Conservation (phyloP, 1,140 invertebrate species). For the Tenebrio molitor region DNA sequence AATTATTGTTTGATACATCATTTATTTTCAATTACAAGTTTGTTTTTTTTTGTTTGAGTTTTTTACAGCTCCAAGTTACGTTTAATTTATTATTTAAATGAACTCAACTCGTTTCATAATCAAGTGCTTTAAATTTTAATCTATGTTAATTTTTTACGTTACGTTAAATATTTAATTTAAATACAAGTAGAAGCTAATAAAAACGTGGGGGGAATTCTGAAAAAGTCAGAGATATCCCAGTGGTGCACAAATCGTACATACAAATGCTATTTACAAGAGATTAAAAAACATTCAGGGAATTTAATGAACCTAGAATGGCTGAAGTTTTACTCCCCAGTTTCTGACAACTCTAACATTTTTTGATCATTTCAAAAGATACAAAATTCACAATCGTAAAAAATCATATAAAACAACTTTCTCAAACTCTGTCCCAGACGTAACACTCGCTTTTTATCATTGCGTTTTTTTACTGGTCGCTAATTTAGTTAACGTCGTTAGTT, state of each 20-base stretch:
- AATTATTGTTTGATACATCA: no score
- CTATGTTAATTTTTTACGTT: not conserved
- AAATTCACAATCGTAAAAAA: no score
- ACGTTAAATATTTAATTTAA: conserved; percentile 24
- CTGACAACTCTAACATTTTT: not conserved
- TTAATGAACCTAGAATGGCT: not conserved
- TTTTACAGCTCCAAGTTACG: no score
- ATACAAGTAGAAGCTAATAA: conserved; percentile 8
- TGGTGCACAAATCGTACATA: conserved; percentile 9
- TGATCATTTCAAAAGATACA: conserved; percentile 7
- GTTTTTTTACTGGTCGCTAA: no score
- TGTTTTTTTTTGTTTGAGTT: no score
- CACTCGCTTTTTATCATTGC: no score
- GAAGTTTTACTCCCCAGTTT: conserved; percentile 5
- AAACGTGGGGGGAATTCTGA: conserved; percentile 12
- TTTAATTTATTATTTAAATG: not conserved
- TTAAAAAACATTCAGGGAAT: conserved; percentile 23
- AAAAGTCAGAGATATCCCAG: conserved; percentile 23
- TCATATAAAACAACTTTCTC: no score
- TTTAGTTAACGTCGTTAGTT: no score
- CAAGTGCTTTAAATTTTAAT: no score
- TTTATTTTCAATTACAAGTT: no score
- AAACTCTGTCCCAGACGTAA: no score
- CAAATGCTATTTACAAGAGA: conserved; percentile 14
- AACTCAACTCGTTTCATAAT: no score